These are phyloP conservation scores for Amaurobius ferox DNA, from an alignment of 2,888 invertebrate species.

Conservation along the genomic window DNA sequence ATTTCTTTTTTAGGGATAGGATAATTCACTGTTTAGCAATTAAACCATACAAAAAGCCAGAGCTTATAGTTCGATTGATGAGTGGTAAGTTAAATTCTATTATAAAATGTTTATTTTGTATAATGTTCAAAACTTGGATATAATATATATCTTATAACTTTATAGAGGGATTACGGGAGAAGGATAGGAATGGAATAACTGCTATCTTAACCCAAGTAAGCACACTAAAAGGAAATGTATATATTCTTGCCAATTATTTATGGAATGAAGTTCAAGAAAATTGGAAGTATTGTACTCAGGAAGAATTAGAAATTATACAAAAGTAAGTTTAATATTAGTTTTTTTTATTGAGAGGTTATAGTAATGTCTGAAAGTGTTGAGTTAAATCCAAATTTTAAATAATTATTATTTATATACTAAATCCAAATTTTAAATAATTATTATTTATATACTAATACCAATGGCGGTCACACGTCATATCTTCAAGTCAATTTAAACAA, in stretches of 20 bases:
- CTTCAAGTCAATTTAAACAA: no score
- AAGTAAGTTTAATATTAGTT: slow-evolving; percentile 80
- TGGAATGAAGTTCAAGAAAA: slow-evolving; percentile 94
- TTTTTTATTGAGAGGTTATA: background rate
- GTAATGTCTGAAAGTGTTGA: no score
- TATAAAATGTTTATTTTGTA: no score
- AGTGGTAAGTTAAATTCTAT: slow-evolving; percentile 84
- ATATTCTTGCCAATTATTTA: slow-evolving; percentile 88
- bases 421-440: no score
- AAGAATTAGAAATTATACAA: slow-evolving; percentile 90
- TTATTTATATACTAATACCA: no score
- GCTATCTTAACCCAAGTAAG: slow-evolving; percentile 89
- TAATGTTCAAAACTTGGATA: no score
- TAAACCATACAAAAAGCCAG: slow-evolving; percentile 94
- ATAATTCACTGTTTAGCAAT: slow-evolving; percentile 95
- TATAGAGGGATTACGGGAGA: slow-evolving; percentile 90
- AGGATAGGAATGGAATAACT: slow-evolving; percentile 86
- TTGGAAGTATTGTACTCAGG: slow-evolving; percentile 95
- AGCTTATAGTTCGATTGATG: slow-evolving; percentile 86
- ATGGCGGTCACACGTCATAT: no score
- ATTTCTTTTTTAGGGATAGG: slow-evolving; percentile 84
- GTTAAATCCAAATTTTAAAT: no score
- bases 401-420: no score
- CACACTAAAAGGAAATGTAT: slow-evolving; percentile 90
- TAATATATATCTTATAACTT: background rate